Evolutionary conservation across 1,140 invertebrate species (phyloP).

Genomic region (Helicoverpa armigera): DNA sequence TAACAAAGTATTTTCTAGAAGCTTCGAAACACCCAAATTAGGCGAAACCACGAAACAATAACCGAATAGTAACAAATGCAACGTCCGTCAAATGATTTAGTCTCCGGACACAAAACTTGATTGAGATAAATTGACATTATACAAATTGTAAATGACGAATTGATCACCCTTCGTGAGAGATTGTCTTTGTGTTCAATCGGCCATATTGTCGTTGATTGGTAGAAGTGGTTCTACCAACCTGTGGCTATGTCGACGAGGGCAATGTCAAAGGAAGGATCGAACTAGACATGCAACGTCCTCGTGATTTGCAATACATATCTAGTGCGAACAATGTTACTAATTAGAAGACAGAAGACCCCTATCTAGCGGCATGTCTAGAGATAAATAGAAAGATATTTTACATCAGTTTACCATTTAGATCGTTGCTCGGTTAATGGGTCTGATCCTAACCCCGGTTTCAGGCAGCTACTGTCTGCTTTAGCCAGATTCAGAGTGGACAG

Average conservation of each 20-base stretch:
- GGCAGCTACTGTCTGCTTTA: no score
- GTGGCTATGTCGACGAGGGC: constrained; percentile 62
- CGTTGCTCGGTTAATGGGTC: no score
- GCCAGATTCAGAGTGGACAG: no score
- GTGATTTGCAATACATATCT: neutral
- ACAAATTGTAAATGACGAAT: constrained; percentile 85
- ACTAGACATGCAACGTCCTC: constrained; percentile 9
- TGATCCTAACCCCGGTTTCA: no score
- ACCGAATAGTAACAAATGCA: constrained; percentile 37
- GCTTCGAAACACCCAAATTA: constrained; percentile 3
- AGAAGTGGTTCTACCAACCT: constrained; percentile 64
- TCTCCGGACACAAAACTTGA: constrained; percentile 50
- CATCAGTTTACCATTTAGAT: no score
- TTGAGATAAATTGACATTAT: constrained; percentile 82
- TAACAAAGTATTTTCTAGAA: constrained; percentile 7
- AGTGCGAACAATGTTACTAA: neutral
- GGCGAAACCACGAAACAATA: constrained; percentile 13
- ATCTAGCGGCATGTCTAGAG: no score
- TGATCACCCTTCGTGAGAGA: constrained; percentile 72
- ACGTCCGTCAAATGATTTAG: constrained; percentile 38
- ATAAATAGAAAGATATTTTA: no score
- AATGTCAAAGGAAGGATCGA: constrained; percentile 53
- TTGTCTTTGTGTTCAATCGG: constrained; percentile 63
- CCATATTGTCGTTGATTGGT: constrained; percentile 76
- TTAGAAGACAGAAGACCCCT: no score